These are phyloP conservation scores for Drosophila mimica DNA, from an alignment of 2,888 invertebrate genomes.

Conservation along the genomic window DNA sequence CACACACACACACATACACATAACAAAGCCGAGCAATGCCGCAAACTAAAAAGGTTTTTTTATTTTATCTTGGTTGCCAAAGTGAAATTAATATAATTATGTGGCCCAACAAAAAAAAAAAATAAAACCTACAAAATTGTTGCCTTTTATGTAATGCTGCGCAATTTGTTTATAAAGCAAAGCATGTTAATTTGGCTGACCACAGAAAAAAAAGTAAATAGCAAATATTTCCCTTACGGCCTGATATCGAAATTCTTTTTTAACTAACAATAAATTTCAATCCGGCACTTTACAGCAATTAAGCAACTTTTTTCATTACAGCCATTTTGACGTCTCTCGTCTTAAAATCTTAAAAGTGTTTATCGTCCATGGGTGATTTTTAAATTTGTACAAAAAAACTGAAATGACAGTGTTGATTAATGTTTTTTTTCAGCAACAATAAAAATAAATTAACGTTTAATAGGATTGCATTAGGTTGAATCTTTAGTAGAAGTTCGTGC, in stretches of 20 bases:
- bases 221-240: constrained; percentile 26
- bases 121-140: constrained; percentile 37
- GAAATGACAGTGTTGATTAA: constrained; percentile 10
- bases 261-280: constrained; percentile 45
- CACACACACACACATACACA: not conserved
- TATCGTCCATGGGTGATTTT: not conserved
- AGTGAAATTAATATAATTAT: constrained; percentile 63
- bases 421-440: not conserved
- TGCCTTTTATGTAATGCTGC: constrained; percentile 51
- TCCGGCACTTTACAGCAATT: constrained; percentile 30
- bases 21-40: constrained; percentile 34
- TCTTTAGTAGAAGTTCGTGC: not conserved
- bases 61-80: constrained; percentile 36
- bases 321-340: constrained; percentile 33
- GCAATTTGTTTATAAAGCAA: constrained; percentile 56
- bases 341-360: constrained; percentile 24
- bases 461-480: not conserved
- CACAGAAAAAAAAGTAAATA: constrained; percentile 18
- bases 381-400: not conserved
- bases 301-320: constrained; percentile 8
- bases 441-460: constrained; percentile 1
- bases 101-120: constrained; percentile 35
- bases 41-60: constrained; percentile 47
- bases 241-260: constrained; percentile 56
- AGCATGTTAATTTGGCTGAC: constrained; percentile 30